These are phyloP conservation scores for Indicator indicator DNA, from an alignment of 2,113 vertebrate genomes.

Conservation along the genomic window DNA sequence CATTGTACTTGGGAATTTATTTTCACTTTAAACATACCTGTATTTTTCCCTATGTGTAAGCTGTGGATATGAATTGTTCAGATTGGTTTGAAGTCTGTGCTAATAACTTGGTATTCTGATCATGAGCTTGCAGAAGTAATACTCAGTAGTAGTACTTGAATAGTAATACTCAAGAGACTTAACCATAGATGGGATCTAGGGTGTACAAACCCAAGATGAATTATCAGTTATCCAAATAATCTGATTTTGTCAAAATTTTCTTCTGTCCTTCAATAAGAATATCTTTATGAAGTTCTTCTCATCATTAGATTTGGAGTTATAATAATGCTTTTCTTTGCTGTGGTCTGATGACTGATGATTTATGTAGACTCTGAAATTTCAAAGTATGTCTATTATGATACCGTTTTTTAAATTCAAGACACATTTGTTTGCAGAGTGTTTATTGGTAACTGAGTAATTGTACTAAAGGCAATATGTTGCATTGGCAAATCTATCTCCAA, in stretches of 20 bases:
- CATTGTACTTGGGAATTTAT: background rate
- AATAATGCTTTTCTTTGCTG: background rate
- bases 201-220: background rate
- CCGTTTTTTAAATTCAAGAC: background rate
- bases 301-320: background rate
- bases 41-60: background rate
- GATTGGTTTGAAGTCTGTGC: background rate
- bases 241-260: background rate
- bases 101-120: background rate
- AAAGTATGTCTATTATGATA: background rate
- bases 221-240: background rate
- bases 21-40: background rate
- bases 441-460: background rate
- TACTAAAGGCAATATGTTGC: background rate
- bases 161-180: background rate
- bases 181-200: background rate
- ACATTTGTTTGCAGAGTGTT: conserved; percentile 35
- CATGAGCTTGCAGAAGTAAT: background rate
- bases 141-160: background rate
- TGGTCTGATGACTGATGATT: background rate
- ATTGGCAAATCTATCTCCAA: background rate
- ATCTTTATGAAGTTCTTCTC: background rate
- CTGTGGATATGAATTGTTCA: background rate
- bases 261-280: background rate
- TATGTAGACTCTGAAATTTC: background rate